Percentiles rank a stretch among this genome's conserved stretches.
Evolutionary conservation across 2,888 invertebrate genomes (phyloP).

Genomic region (Tortrix viridana): DNA sequence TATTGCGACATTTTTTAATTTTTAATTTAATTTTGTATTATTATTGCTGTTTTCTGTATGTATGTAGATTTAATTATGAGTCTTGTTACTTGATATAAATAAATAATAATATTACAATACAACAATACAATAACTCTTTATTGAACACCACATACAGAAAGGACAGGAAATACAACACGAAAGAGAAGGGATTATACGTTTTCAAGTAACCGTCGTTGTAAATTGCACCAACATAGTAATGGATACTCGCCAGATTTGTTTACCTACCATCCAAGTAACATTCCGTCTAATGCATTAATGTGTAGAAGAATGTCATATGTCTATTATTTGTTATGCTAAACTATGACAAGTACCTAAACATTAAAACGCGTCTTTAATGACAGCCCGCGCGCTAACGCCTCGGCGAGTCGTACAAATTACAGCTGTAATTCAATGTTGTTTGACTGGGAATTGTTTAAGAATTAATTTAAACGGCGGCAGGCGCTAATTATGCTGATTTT

Average conservation of each 20-base stretch:
- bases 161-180: no score
- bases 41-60: no score
- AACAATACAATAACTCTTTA: no score
- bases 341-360: conserved; percentile 54
- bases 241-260: conserved; percentile 29
- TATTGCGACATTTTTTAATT: no score
- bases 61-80: no score
- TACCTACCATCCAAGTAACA: conserved; percentile 41
- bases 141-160: no score
- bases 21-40: no score
- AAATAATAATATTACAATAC: no score
- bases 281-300: conserved; percentile 42
- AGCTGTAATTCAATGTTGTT: conserved; percentile 63
- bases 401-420: conserved; percentile 66
- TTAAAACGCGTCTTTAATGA: conserved; percentile 69
- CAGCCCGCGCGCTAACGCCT: conserved; percentile 51
- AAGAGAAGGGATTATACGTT: no score
- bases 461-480: conserved; percentile 64
- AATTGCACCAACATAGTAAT: not conserved
- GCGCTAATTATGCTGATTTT: conserved; percentile 64
- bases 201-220: no score
- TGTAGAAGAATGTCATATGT: conserved; percentile 60
- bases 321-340: conserved; percentile 81
- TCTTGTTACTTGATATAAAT: no score
- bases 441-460: conserved; percentile 65